phyloP scores from a whole-genome alignment of 2,797 vertebrate genomes.

The Podarcis siculus region DNA sequence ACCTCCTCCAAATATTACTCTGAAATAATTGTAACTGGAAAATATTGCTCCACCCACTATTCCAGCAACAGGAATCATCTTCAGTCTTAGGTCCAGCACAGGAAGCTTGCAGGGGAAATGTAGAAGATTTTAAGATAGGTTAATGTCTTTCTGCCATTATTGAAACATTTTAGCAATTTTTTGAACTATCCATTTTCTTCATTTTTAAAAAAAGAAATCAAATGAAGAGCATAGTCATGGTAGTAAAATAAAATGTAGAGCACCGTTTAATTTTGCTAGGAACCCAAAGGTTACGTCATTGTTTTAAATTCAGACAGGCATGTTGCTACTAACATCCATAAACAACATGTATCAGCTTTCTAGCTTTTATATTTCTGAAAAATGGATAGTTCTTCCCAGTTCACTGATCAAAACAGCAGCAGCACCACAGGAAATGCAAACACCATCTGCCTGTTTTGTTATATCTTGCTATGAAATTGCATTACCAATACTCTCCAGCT shows the following conservation, averaged over 20 bases:
- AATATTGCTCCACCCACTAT: slow-evolving; percentile 88
- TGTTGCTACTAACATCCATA: background rate
- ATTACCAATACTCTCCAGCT: slow-evolving; percentile 40
- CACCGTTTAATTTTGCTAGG: background rate
- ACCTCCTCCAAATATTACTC: slow-evolving; percentile 93
- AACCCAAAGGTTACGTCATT: slow-evolving; percentile 25
- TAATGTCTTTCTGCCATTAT: background rate
- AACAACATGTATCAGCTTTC: background rate
- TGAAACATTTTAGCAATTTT: slow-evolving; percentile 29
- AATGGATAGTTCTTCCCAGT: slow-evolving; percentile 35
- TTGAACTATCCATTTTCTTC: slow-evolving; percentile 38
- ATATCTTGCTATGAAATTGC: slow-evolving; percentile 10
- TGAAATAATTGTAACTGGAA: slow-evolving; percentile 94
- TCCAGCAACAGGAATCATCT: slow-evolving; percentile 86
- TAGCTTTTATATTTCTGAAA: slow-evolving; percentile 8
- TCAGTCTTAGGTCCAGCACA: slow-evolving; percentile 85
- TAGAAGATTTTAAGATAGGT: slow-evolving; percentile 34
- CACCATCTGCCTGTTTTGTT: slow-evolving; percentile 57
- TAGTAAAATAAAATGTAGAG: slow-evolving; percentile 19
- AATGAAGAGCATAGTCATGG: slow-evolving; percentile 28
- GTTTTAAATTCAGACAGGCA: slow-evolving; percentile 39
- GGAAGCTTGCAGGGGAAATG: slow-evolving; percentile 84
- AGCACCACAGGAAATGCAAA: slow-evolving; percentile 61
- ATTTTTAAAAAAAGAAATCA: slow-evolving; percentile 1
- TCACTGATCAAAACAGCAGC: slow-evolving; percentile 22